Percentiles rank a stretch among this genome's conserved stretches.
Evolutionary conservation across 92 coral and sea anemone genomes (phyloP).

Genomic region (Epizoanthus stellaris): DNA sequence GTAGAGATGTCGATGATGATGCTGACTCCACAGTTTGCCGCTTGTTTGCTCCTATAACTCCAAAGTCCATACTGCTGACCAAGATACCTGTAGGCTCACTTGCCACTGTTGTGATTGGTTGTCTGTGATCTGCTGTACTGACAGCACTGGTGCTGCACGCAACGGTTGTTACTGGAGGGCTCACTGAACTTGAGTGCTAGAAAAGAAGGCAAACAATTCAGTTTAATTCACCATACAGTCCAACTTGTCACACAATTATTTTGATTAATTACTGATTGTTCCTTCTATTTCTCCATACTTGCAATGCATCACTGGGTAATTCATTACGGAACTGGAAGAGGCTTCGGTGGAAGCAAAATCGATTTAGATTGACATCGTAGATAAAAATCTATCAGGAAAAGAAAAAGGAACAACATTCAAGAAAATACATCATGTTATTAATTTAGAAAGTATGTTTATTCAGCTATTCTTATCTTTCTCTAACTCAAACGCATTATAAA

Average conservation of each 20-base stretch:
- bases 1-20: background rate
- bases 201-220: background rate
- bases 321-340: background rate
- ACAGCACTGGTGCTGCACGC: conserved; percentile 85
- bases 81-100: conserved; percentile 35
- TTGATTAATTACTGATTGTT: background rate
- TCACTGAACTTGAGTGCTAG: conserved; percentile 23
- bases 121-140: conserved; percentile 66
- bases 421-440: too few relatives aligned
- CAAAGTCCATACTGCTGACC: conserved; percentile 50
- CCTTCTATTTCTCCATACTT: background rate
- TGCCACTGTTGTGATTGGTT: conserved; percentile 49
- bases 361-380: too few relatives aligned
- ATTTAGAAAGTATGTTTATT: too few relatives aligned
- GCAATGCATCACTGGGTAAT: background rate
- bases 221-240: background rate
- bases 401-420: too few relatives aligned
- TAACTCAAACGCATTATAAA: too few relatives aligned
- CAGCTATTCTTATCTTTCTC: too few relatives aligned
- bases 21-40: conserved; percentile 7
- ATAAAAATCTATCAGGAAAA: too few relatives aligned
- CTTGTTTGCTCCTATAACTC: conserved; percentile 63
- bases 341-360: too few relatives aligned
- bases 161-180: conserved; percentile 72
- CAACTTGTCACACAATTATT: background rate